Base-by-base conservation (phyloP, 2,797 vertebrate species). In the Nannoperca australis region DNA sequence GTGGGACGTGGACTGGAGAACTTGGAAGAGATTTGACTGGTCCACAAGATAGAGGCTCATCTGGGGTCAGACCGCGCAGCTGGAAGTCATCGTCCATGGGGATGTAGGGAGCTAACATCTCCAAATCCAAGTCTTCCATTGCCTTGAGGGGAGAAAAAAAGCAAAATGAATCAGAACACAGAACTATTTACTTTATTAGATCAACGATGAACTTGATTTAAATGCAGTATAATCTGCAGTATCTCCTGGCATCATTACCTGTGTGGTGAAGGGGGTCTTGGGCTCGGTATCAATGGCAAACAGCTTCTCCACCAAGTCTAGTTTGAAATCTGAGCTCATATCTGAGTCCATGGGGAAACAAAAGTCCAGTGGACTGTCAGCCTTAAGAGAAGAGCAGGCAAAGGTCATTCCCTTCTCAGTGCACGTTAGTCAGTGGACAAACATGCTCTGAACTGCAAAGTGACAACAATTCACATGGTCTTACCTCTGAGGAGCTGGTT, bases 11-110 rank as follows among this genome's bases (percentile, higher is more conserved):
- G 45, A 82, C 82, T 14, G 96, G 91, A 56, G 95, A 93, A 32
- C 92, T 93, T 38, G 94, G 89, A 3, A 71, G 61, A 24, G 91
- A 65, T 49, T 78, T 79, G 51, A 87, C 93, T 2, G 95, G 85
- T 80, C 85, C 88, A 18, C 92, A 83, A 15, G 96, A 90, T 40
- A 93, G 91, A 76, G 93, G 93, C 81, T 97, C 95, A 2, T 96
- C 91, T 0, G 96, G 94, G 67, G 96, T 96, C 42, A 98, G 95
- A 79, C 95, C 96, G 45, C 96, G 96, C 83, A 99, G 93, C 95
- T 99, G 98, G 94, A 98, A 98, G 88, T 99, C 98, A 27, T 99
- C 98, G 40, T 99, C 98, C 97, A 99, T 99, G 44, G 98, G 96
- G 92, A 99, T 99, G 85, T 99, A 99, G 10, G 98, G 98, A 61